These are phyloP conservation scores for Acleris sparsana DNA, from an alignment of 2,888 invertebrate species.

Conservation along the genomic window DNA sequence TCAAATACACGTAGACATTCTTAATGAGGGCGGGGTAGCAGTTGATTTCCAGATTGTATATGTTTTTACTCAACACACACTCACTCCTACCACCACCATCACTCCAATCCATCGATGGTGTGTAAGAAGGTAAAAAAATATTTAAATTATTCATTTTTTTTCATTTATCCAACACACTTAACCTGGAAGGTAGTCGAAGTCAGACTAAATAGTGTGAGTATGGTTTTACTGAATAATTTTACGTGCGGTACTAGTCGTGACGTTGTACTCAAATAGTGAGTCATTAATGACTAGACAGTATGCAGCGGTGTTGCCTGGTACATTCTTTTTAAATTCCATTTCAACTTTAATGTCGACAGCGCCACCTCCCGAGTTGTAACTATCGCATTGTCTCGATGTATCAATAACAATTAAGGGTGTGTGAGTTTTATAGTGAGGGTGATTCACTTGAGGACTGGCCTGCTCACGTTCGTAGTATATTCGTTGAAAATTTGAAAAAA, in stretches of 20 bases:
- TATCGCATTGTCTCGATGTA: conserved; percentile 28
- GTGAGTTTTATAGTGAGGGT: conserved; percentile 14
- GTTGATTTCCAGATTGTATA: not conserved
- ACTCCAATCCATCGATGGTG: not conserved
- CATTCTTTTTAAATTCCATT: conserved; percentile 24
- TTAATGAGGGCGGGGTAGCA: not conserved
- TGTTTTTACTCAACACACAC: not conserved
- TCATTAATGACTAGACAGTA: conserved; percentile 31
- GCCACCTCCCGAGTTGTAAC: conserved; percentile 19
- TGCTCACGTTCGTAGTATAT: conserved; percentile 17
- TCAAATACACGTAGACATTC: conserved; percentile 13
- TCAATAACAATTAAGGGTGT: conserved; percentile 24
- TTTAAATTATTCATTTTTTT: conserved; percentile 13
- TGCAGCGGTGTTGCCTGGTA: conserved; percentile 16
- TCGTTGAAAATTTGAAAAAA: conserved; percentile 24
- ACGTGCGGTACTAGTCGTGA: conserved; percentile 4
- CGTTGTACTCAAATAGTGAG: conserved; percentile 22
- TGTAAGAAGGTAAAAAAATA: conserved; percentile 5
- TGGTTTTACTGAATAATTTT: conserved; percentile 5
- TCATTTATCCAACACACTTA: not conserved
- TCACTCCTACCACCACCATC: no score
- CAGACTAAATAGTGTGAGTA: not conserved
- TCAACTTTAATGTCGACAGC: conserved; percentile 30
- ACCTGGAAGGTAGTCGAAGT: not conserved
- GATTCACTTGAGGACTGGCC: conserved; percentile 10